Evolutionary conservation across 2,797 vertebrate genomes (phyloP).

Genomic region (Sebastiscus tertius): DNA sequence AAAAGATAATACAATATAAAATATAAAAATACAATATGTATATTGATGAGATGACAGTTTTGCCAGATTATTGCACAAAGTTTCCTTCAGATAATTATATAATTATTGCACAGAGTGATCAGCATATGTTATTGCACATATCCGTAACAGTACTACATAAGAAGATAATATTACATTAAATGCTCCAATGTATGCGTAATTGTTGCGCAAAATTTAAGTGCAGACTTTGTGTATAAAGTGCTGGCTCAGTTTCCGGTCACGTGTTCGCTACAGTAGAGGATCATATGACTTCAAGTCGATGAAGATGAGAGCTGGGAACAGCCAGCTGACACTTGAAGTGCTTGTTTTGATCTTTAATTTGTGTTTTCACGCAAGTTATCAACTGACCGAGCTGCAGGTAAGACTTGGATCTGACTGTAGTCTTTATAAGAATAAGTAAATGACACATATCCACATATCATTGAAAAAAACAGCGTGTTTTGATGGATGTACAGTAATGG

Average conservation of each 20-base stretch:
- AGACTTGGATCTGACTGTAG: neutral
- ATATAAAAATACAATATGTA: too few species aligned
- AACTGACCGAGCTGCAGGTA: slow-evolving; percentile 70
- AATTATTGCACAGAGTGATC: too few species aligned
- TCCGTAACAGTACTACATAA: neutral
- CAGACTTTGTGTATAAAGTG: neutral
- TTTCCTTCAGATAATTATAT: too few species aligned
- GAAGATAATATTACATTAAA: neutral
- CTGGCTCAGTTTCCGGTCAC: slow-evolving; percentile 57
- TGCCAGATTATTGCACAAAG: too few species aligned
- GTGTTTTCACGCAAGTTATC: slow-evolving; percentile 51
- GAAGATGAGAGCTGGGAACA: slow-evolving; percentile 77
- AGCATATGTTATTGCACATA: too few species aligned
- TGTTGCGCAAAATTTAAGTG: slow-evolving; percentile 35
- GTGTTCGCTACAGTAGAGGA: slow-evolving; percentile 23
- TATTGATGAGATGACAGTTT: too few species aligned
- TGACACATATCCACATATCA: neutral
- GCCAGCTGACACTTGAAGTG: slow-evolving; percentile 30
- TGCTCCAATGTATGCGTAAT: slow-evolving; percentile 39
- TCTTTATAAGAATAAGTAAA: neutral
- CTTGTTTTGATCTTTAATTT: slow-evolving; percentile 60
- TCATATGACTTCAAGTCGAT: slow-evolving; percentile 73
- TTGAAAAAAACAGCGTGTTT: neutral
- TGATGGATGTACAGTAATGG: neutral
- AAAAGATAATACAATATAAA: too few species aligned